phyloP scores from a whole-genome alignment of 1,140 invertebrate genomes.

The Monochamus saltuarius region DNA sequence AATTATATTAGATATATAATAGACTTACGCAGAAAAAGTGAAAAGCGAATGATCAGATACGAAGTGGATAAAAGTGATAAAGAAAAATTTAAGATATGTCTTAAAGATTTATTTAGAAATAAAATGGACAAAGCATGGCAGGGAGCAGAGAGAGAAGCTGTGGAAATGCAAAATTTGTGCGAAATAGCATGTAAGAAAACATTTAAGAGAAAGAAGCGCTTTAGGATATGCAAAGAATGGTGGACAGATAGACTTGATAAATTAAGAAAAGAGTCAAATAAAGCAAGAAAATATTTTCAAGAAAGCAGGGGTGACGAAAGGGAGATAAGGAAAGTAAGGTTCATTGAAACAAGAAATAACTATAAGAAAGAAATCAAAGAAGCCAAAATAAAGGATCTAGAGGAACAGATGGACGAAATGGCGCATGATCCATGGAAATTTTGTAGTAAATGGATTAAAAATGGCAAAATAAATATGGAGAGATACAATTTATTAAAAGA shows the following conservation, averaged over 20 bases:
- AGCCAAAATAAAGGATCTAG: background rate
- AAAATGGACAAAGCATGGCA: too few species aligned
- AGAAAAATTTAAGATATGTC: too few species aligned
- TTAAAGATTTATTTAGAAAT: too few species aligned
- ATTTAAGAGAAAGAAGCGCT: background rate
- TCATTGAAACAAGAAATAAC: background rate
- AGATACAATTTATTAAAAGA: too few species aligned
- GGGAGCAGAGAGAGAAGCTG: background rate
- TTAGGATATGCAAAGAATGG: background rate
- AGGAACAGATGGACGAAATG: too few species aligned
- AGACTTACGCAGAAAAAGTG: background rate
- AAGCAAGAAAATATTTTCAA: background rate
- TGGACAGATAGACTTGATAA: background rate
- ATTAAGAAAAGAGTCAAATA: background rate
- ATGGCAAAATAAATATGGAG: too few species aligned
- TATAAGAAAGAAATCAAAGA: slow-evolving; percentile 5
- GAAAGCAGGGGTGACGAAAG: background rate
- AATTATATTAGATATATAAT: background rate
- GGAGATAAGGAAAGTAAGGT: background rate
- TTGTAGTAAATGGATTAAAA: too few species aligned
- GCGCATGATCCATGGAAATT: too few species aligned
- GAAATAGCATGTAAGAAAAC: background rate
- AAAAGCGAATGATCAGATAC: background rate
- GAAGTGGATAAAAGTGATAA: too few species aligned
- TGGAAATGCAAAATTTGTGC: background rate